phyloP scores from a whole-genome alignment of 1,140 invertebrate genomes.

The Diprion similis region DNA sequence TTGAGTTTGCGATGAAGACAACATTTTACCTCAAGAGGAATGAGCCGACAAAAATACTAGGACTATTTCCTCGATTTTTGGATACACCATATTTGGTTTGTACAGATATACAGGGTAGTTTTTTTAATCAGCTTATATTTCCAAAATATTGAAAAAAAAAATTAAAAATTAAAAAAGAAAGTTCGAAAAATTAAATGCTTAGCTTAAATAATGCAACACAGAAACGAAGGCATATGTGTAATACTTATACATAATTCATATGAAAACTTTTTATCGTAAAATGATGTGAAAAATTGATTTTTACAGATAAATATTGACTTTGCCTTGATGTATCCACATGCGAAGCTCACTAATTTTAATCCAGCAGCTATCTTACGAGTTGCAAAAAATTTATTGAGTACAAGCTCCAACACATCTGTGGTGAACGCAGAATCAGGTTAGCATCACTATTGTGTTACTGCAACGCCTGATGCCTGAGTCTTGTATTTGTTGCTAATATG shows the following conservation, averaged over 20 bases:
- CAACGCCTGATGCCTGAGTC: background rate
- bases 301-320: background rate
- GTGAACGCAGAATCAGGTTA: background rate
- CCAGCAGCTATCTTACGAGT: background rate
- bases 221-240: background rate
- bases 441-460: background rate
- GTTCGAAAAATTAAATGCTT: too few relatives aligned
- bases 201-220: too few relatives aligned
- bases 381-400: background rate
- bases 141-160: too few relatives aligned
- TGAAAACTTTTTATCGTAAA: background rate
- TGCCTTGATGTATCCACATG: background rate
- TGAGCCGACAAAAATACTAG: constrained; percentile 10
- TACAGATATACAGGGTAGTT: too few relatives aligned
- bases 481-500: background rate
- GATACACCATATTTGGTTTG: constrained; percentile 20
- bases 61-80: constrained; percentile 13
- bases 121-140: too few relatives aligned
- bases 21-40: constrained; percentile 5
- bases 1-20: constrained; percentile 10
- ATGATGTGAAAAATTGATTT: background rate
- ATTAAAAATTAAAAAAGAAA: too few relatives aligned
- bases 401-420: background rate
- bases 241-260: background rate
- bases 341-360: background rate